Conservation (phyloP, 2,797 vertebrate species). For the Acrocephalus scirpaceus region DNA sequence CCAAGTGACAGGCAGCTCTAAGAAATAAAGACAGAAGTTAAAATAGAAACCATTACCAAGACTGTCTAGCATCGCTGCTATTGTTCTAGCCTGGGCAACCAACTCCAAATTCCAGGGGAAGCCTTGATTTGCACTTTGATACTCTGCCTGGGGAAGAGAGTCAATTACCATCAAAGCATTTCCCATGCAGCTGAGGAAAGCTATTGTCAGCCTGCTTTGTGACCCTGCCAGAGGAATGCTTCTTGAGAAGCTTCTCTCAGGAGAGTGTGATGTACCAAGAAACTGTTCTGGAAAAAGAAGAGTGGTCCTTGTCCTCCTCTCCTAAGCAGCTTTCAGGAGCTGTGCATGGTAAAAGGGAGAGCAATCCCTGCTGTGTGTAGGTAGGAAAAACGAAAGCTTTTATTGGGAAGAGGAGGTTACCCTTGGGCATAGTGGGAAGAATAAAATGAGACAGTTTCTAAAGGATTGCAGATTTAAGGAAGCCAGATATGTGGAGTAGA, state of each 20-base stretch:
- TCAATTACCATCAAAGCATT: conserved; percentile 41
- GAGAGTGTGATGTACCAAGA: neutral
- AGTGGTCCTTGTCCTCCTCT: neutral
- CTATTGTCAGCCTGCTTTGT: conserved; percentile 17
- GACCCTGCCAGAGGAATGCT: neutral
- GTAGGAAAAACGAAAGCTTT: neutral
- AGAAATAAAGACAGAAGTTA: conserved; percentile 47
- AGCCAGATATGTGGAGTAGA: neutral
- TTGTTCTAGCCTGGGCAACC: conserved; percentile 26
- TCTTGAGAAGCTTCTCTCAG: neutral
- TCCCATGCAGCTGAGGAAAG: neutral
- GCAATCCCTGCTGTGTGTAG: neutral
- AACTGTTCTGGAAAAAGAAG: neutral
- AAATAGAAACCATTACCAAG: conserved; percentile 34
- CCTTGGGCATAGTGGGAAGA: neutral
- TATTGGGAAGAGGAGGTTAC: neutral
- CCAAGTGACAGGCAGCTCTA: conserved; percentile 28
- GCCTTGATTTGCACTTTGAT: conserved; percentile 3
- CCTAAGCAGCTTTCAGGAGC: neutral
- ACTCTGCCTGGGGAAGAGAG: conserved; percentile 41
- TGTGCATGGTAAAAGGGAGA: rapidly evolving
- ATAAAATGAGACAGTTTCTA: neutral
- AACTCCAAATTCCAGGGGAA: conserved; percentile 20
- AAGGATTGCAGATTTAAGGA: neutral
- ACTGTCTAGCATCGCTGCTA: neutral